These are phyloP conservation scores for Spatulosminthurus flaviceps DNA, from an alignment of 2,888 invertebrate species.

Conservation along the genomic window DNA sequence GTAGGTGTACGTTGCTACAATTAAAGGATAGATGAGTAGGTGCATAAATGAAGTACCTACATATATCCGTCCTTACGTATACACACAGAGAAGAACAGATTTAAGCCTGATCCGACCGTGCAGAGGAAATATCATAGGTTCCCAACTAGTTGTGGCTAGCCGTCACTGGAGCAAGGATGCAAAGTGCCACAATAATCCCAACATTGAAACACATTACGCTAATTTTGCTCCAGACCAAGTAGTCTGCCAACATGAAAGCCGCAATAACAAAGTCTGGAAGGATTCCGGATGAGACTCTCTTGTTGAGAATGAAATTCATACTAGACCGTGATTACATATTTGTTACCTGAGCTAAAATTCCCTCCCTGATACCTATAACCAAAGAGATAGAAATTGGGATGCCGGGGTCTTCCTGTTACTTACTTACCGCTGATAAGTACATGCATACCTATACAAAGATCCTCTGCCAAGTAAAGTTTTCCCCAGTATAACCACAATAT, in stretches of 20 bases:
- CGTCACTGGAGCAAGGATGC: constrained; percentile 38
- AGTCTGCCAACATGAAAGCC: constrained; percentile 47
- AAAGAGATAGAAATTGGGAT: no score
- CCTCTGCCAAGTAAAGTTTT: no score
- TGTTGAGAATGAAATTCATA: not conserved
- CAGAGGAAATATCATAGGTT: constrained; percentile 5
- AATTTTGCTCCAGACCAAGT: constrained; percentile 44
- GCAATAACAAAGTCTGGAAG: constrained; percentile 45
- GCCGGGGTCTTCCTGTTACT: no score
- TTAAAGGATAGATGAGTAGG: no score
- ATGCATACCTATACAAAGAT: no score
- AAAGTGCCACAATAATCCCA: constrained; percentile 48
- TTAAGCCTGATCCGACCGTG: not conserved
- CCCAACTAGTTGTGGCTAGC: constrained; percentile 37
- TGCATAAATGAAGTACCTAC: no score
- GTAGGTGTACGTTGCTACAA: no score
- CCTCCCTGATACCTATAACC: no score
- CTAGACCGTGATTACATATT: not conserved
- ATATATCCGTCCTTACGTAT: no score
- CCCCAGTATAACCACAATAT: no score
- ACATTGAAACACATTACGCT: constrained; percentile 50
- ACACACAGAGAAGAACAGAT: not conserved
- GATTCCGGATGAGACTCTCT: constrained; percentile 9
- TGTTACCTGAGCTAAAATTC: not conserved
- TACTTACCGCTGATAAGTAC: no score